Conservation (phyloP, 2,113 vertebrate species). For the Urocynchramus pylzowi region DNA sequence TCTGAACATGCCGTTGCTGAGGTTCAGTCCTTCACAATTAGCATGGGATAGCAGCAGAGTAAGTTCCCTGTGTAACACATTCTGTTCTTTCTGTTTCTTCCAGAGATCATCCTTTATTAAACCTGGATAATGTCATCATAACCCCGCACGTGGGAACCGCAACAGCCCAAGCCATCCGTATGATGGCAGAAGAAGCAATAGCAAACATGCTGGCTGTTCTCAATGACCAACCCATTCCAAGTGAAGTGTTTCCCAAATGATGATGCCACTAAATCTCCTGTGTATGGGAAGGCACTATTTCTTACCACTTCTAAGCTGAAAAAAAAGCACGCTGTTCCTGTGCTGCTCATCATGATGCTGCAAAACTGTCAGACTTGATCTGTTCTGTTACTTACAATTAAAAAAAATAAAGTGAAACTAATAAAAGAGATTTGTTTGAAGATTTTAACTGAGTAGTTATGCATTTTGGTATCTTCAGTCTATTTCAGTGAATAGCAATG, state of each 20-base stretch:
- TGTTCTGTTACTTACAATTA: not conserved
- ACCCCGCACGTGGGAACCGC: constrained; percentile 72
- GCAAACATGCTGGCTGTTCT: constrained; percentile 64
- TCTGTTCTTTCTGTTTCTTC: constrained; percentile 13
- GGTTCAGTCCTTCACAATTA: not conserved
- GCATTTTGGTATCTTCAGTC: not conserved
- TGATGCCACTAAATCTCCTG: not conserved
- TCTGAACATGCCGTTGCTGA: not conserved
- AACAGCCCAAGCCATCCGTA: constrained; percentile 4
- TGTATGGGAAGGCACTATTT: not conserved
- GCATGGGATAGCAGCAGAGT: not conserved
- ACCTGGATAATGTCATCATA: constrained; percentile 61
- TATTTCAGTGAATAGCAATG: not conserved
- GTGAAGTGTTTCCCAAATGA: constrained; percentile 61
- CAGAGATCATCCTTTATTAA: constrained; percentile 70
- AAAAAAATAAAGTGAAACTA: not conserved
- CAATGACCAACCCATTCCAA: constrained; percentile 49
- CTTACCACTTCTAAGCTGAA: not conserved
- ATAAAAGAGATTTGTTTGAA: not conserved
- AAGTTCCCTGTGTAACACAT: not conserved
- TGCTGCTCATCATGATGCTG: not conserved
- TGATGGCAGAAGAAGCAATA: constrained; percentile 63
- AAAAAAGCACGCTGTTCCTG: not conserved
- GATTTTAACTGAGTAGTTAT: not conserved
- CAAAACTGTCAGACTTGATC: not conserved